phyloP scores from a whole-genome alignment of 2,113 vertebrate genomes.

The Rhinoptilus africanus region DNA sequence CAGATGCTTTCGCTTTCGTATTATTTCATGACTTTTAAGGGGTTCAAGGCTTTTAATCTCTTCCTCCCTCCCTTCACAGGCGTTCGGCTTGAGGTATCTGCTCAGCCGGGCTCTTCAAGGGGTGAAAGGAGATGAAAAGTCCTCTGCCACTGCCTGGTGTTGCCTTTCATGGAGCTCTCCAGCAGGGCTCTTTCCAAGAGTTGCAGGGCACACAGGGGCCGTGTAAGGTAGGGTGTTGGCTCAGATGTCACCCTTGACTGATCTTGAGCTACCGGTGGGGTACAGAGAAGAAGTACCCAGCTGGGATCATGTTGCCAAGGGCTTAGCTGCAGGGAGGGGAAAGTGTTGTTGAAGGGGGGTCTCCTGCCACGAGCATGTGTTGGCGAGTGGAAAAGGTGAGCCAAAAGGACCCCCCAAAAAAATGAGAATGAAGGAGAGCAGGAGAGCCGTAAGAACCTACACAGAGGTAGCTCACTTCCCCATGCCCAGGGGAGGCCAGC shows the following conservation, averaged over 20 bases:
- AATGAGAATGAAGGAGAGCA: neutral
- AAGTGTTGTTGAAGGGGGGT: neutral
- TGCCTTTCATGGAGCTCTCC: conserved; percentile 40
- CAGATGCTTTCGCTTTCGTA: neutral
- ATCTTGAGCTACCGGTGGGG: neutral
- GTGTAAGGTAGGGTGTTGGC: neutral
- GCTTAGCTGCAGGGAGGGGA: neutral
- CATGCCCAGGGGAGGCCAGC: neutral
- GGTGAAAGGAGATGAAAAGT: neutral
- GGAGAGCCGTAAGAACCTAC: neutral
- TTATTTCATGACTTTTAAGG: neutral
- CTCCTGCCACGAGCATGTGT: neutral
- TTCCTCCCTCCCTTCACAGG: neutral
- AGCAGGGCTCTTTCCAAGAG: conserved; percentile 1
- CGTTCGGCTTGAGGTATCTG: neutral
- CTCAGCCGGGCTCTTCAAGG: neutral
- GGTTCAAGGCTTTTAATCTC: neutral
- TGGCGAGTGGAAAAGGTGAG: neutral
- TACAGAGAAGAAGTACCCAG: neutral
- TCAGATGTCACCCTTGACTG: conserved; percentile 53
- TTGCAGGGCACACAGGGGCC: neutral
- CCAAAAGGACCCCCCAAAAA: neutral
- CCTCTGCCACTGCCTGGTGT: neutral
- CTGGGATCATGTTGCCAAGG: neutral
- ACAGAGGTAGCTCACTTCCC: neutral